Evolutionary conservation across 1,140 invertebrate species (phyloP).

Genomic region (Zaprionus nigranus): DNA sequence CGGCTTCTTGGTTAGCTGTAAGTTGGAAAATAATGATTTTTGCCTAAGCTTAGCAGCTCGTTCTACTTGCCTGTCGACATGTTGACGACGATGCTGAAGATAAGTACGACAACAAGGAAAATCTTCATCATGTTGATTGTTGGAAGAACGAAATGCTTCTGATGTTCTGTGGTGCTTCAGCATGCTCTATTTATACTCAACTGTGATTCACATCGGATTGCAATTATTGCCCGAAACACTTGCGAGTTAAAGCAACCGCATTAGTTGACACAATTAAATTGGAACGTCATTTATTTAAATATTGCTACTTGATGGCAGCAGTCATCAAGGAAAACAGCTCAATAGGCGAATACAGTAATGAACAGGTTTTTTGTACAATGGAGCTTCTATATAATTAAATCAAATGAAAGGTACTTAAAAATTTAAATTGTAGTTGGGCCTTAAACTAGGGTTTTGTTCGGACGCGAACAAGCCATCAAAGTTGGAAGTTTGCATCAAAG

Average conservation of each 20-base stretch:
- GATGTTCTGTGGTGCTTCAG: constrained; percentile 19
- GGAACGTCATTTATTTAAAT: constrained; percentile 49
- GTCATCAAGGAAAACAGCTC: constrained; percentile 34
- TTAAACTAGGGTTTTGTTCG: constrained; percentile 55
- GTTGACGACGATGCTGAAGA: not conserved
- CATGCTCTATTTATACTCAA: constrained; percentile 10
- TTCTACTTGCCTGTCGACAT: not conserved
- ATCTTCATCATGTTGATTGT: constrained; percentile 34
- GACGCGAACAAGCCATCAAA: constrained; percentile 27
- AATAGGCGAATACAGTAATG: constrained; percentile 34
- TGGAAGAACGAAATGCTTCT: constrained; percentile 38
- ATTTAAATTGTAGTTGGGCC: constrained; percentile 24
- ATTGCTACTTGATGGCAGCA: constrained; percentile 55
- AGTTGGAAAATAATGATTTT: not conserved
- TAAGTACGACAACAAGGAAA: not conserved
- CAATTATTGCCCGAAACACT: constrained; percentile 17
- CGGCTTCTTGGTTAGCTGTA: not conserved
- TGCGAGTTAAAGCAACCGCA: constrained; percentile 29
- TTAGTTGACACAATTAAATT: constrained; percentile 35
- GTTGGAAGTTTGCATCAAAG: constrained; percentile 27
- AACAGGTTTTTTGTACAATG: constrained; percentile 50
- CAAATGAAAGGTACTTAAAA: constrained; percentile 33
- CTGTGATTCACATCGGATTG: not conserved
- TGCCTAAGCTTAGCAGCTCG: not conserved
- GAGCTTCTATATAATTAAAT: constrained; percentile 68